A percentile compares a stretch with the other conserved stretches of the same genome.
Conservation (phyloP, 2,113 vertebrate genomes). For the Montifringilla adamsi region DNA sequence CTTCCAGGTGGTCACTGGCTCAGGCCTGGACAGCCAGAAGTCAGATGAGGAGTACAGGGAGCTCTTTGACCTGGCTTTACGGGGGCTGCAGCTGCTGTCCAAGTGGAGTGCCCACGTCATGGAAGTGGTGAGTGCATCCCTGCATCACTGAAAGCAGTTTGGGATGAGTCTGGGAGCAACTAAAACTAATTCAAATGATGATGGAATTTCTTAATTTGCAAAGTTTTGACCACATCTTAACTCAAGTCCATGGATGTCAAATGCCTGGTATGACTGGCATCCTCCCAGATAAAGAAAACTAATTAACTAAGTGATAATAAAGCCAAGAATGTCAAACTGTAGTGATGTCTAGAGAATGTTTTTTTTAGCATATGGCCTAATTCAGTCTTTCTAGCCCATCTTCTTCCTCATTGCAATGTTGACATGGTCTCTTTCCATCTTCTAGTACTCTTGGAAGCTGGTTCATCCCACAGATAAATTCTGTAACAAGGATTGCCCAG, state of each 20-base stretch:
- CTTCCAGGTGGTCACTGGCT: conserved; percentile 92
- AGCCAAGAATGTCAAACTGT: background rate
- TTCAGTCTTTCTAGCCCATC: background rate
- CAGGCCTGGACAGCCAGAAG: conserved; percentile 97
- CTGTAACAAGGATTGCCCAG: conserved; percentile 98
- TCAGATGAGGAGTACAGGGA: conserved; percentile 96
- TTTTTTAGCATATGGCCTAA: background rate
- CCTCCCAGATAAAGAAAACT: background rate
- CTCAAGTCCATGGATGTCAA: background rate
- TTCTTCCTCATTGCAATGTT: background rate
- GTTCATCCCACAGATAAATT: conserved; percentile 99
- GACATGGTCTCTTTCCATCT: background rate
- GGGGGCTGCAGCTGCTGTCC: conserved; percentile 94
- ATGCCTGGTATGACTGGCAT: background rate
- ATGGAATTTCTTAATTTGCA: background rate
- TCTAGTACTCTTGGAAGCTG: conserved; percentile 97
- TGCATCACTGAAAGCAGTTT: conserved; percentile 54
- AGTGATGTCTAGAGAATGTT: background rate
- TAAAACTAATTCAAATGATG: background rate
- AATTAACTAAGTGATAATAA: background rate
- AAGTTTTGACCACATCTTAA: background rate
- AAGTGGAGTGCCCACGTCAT: conserved; percentile 99
- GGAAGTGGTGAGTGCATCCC: conserved; percentile 85
- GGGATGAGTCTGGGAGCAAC: background rate
- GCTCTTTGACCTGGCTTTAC: conserved; percentile 92